Evolutionary conservation across 2,113 vertebrate species (phyloP), one percentile per base, ranked within the genome.

Genomic region (Mixornis gularis): DNA sequence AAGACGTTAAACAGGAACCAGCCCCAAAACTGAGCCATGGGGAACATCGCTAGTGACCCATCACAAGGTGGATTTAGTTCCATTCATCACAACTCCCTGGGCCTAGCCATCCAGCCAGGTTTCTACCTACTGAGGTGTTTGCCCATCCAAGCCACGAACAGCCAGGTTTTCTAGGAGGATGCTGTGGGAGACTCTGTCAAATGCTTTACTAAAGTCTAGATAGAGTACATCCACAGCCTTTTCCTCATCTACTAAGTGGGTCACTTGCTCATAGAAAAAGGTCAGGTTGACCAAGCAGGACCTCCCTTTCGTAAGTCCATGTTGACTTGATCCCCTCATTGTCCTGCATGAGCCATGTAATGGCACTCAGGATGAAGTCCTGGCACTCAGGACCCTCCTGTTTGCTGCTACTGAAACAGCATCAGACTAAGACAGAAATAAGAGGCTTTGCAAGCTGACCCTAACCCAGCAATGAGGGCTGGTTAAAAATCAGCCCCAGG

Each of bases 251-350:
- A 25, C 10, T 34, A 11, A 74, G 25, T 17, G 10, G 16, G 43
- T 56, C 25, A 30, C 24, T 49, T 30, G 51, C 34, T 49, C 51
- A 56, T 16, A 56, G 24, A 34, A 53, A 17, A 32, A 64, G 29
- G 6, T 30, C 43, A 84, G 36, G 2, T 26, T 51, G 32, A 4
- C 18, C 30, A 65, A 58, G 25, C 20, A 74, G 52, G 43, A 66
- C 30, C 4, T 26, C 20, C 13, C 30, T 49, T 85, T 74, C 0
- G 0, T 65, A 41, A 58, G 0, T 41, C 1, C 43, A 17, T 21
- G 25, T 11, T 65, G 5, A 7, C 51, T 58, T 65, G 51, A 25
- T 65, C 12, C 24, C 41, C 25, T 34, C 25, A 7, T 4, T 64
- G 16, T 41, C 34, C 34, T 34, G 22, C 69, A 73, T 18, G 6